Base-by-base conservation (phyloP, 2,797 vertebrate genomes). In the Borostomias antarcticus region DNA sequence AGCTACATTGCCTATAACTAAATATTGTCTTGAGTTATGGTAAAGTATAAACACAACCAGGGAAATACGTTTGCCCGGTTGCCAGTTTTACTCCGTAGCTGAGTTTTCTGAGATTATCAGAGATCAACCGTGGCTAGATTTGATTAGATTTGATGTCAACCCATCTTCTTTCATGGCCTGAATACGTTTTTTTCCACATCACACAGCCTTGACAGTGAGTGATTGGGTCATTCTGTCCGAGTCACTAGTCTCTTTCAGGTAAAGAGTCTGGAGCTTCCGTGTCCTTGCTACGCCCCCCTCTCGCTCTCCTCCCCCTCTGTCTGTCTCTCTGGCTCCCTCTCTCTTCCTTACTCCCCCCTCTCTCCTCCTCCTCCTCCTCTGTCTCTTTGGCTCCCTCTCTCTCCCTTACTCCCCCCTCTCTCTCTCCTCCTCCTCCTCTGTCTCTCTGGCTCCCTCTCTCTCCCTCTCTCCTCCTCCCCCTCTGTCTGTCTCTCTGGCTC, bases 171-270 rank as follows among this genome's bases (percentile, higher is more conserved):
- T 58, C 32, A 21, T 13, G 11, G 4, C 32, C 19, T 35, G 32
- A 17, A 54, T 29, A 7, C 52, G 4, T 29, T 28, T 17, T 17
- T 66, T 70, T 66, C 35, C 13, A 47, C 47, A 48, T 43, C 7
- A 60, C 15, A 35, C 28, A 5, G 45, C n/a, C 35, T 15, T 48
- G 37, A 17, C 1, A 45, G 26, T 59, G 19, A 33, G 50, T 66
- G 60, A 30, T 54, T 30, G 53, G 25, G 32, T 47, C 9, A 58
- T 47, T 75, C 51, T 56, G 30, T 56, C 35, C 3, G 19, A 66
- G 54, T 61, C 37, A 28, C 54, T 64, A 58, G 29, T 69, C 21
- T 62, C 32, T 80, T 81, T 68, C 45, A 74, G 58, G 37, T 68
- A 53, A 15, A 64, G 17, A 69, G 32, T 64, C 52, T 10, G 19